Evolutionary conservation across 1,140 invertebrate genomes (phyloP).

Genomic region (Drosophila willistoni): DNA sequence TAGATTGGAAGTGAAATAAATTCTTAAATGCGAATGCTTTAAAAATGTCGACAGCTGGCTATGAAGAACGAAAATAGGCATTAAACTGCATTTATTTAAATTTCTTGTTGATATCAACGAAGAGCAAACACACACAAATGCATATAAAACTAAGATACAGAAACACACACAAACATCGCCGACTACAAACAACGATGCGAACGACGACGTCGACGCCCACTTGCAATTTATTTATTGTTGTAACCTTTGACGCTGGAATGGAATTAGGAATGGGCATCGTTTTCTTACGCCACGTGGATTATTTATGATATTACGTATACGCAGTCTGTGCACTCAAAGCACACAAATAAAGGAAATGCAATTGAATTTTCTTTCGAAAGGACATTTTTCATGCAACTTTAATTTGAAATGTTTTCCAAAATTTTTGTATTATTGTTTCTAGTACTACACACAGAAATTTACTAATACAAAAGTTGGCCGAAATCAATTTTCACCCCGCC

Average conservation of each 20-base stretch:
- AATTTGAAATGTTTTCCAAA: slow-evolving; percentile 37
- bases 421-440: slow-evolving; percentile 49
- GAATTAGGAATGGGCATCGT: slow-evolving; percentile 8
- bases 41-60: slow-evolving; percentile 48
- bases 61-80: slow-evolving; percentile 23
- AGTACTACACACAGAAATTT: slow-evolving; percentile 33
- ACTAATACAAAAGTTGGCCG: slow-evolving; percentile 39
- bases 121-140: slow-evolving; percentile 16
- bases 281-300: slow-evolving; percentile 39
- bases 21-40: slow-evolving; percentile 60
- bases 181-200: not conserved
- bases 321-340: slow-evolving; percentile 42
- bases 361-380: slow-evolving; percentile 39
- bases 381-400: slow-evolving; percentile 21
- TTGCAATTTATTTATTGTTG: slow-evolving; percentile 64
- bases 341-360: slow-evolving; percentile 33
- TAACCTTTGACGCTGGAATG: slow-evolving; percentile 62
- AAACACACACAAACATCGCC: not conserved
- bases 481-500: slow-evolving; percentile 32
- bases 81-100: slow-evolving; percentile 66
- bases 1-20: slow-evolving; percentile 50
- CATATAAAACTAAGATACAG: not conserved
- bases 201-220: slow-evolving; percentile 45
- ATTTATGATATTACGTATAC: slow-evolving; percentile 71
- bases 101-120: slow-evolving; percentile 57